Conservation (phyloP, 2,888 invertebrate genomes). For the Phlogophora meticulosa region DNA sequence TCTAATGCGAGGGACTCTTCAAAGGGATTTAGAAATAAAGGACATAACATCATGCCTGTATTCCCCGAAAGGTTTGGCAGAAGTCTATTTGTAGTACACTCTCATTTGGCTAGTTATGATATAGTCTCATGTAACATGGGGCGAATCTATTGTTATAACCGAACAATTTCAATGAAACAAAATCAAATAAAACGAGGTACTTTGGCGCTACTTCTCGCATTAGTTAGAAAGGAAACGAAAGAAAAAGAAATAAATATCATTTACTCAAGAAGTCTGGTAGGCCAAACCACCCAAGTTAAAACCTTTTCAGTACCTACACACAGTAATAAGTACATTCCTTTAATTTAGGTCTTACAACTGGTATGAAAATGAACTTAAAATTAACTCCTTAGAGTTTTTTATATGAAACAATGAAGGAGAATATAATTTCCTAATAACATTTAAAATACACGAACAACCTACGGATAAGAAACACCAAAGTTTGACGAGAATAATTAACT, state of each 20-base stretch:
- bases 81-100: too few relatives aligned
- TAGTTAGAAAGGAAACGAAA: too few relatives aligned
- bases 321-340: constrained; percentile 4
- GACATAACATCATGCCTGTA: too few relatives aligned
- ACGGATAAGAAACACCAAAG: constrained; percentile 34
- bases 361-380: not conserved
- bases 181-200: too few relatives aligned
- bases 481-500: constrained; percentile 45
- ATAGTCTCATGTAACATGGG: too few relatives aligned
- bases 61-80: too few relatives aligned
- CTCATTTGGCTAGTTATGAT: too few relatives aligned
- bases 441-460: constrained; percentile 27
- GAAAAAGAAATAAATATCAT: not conserved
- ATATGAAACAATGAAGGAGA: constrained; percentile 9
- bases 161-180: too few relatives aligned
- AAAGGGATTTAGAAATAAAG: constrained; percentile 19
- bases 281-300: constrained; percentile 2
- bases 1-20: constrained; percentile 13
- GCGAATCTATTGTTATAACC: too few relatives aligned
- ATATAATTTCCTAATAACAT: constrained; percentile 31
- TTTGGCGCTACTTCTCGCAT: too few relatives aligned
- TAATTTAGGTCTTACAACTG: constrained; percentile 34
- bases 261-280: too few relatives aligned
- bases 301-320: not conserved
- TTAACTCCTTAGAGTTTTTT: not conserved